Percentiles rank a stretch among this genome's conserved stretches.
Conservation (phyloP, 2,888 invertebrate genomes). For the Leptinotarsa haldemani region DNA sequence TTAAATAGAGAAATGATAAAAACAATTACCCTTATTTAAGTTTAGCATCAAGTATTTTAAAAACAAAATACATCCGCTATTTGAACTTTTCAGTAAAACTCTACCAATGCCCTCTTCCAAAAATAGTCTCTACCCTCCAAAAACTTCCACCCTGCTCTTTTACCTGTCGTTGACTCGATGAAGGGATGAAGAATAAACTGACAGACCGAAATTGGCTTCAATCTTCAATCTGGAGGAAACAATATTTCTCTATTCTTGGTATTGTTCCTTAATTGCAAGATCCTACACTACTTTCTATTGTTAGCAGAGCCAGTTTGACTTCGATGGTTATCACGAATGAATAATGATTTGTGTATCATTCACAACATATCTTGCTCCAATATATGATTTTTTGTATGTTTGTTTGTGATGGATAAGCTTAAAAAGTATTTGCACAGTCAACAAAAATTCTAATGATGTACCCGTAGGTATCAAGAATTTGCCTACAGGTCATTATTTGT, state of each 20-base stretch:
- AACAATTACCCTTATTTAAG: too few species aligned
- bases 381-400: neutral
- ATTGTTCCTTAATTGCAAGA: slow-evolving; percentile 56
- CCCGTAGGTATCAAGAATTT: too few species aligned
- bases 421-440: too few species aligned
- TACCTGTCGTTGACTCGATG: slow-evolving; percentile 26
- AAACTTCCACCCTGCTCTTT: neutral
- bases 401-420: neutral
- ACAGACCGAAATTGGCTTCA: slow-evolving; percentile 56
- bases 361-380: neutral
- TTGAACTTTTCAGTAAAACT: neutral
- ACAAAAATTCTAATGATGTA: too few species aligned
- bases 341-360: slow-evolving; percentile 23
- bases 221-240: slow-evolving; percentile 53
- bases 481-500: too few species aligned
- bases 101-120: neutral
- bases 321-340: slow-evolving; percentile 21
- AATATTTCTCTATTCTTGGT: slow-evolving; percentile 50
- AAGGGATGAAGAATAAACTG: slow-evolving; percentile 47
- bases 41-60: too few species aligned
- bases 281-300: slow-evolving; percentile 38
- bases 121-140: neutral
- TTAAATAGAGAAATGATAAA: too few species aligned
- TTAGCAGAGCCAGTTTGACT: slow-evolving; percentile 2
- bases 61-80: too few species aligned